Evolutionary conservation across 1,140 invertebrate genomes (phyloP), one percentile per base, ranked within the genome.

Genomic region (Drosophila lini): DNA sequence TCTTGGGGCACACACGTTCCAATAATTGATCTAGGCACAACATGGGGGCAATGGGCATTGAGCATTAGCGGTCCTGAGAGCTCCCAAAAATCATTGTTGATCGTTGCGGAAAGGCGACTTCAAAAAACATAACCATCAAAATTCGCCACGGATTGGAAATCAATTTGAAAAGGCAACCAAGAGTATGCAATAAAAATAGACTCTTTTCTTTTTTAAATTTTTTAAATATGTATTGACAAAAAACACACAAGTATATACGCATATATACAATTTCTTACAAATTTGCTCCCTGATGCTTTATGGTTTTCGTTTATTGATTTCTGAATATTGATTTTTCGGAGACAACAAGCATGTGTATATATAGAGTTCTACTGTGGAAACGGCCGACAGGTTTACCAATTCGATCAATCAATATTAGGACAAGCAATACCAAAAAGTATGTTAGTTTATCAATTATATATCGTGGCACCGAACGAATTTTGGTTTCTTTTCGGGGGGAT

Each of bases 1-100:
- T 50, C 61, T 68, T 68, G 64, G 64, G 64, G 64, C 64, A 68
- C 64, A 68, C 64, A 68, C 64, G 34, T 50, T 68, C 19, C 34
- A 22, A 36, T 67, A 32, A 50, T 47, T 44, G 44, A 55, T 38
- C 19, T 55, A 22, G 22, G 13, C 25, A 22, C 34, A 55, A 25
- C 13, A 38, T 55, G 52, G 52, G 52, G 52, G 52, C 52, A 55
- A 55, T 38, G 52, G 52, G 52, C 34, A 38, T 55, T 53, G 50
- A 55, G 16, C 13, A 53, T 53, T 53, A 22, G 22, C 16, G 50
- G 19, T 38, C 16, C 34, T 25, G 13, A 53, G 34, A 22, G 19
- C 34, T n/a, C 19, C 13, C 8, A 36, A 9, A 15, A 34, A 3
- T 53, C 4, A 9, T 34, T 32, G 13, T 36, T 22, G 19, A 36